These are phyloP conservation scores for Schlechtendalia chinensis DNA, from an alignment of 1,140 invertebrate species.

Conservation along the genomic window DNA sequence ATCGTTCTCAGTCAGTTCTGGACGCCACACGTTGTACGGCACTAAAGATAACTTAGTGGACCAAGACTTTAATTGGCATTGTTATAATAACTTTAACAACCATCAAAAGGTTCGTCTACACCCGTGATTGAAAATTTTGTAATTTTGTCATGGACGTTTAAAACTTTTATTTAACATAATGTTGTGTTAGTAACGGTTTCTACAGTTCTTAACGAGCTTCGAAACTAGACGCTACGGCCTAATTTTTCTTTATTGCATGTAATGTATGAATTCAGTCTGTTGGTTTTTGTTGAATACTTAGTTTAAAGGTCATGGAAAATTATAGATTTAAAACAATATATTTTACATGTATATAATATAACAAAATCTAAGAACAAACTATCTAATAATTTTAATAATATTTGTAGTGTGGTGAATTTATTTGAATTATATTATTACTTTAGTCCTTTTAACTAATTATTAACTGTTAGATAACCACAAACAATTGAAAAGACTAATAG, in stretches of 20 bases:
- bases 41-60: slow-evolving; percentile 43
- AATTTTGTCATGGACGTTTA: neutral
- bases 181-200: neutral
- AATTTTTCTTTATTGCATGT: slow-evolving; percentile 25
- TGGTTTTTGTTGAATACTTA: neutral
- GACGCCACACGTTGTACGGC: slow-evolving; percentile 48
- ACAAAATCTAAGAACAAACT: neutral
- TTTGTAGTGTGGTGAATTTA: neutral
- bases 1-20: slow-evolving; percentile 51
- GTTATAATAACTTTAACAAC: slow-evolving; percentile 37
- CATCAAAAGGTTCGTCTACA: slow-evolving; percentile 35
- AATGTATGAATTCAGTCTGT: neutral
- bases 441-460: neutral
- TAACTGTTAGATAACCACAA: too few relatives aligned
- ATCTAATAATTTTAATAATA: neutral
- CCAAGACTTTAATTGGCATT: slow-evolving; percentile 44
- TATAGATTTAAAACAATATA: neutral
- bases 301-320: neutral
- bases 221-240: neutral
- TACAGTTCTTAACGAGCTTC: neutral
- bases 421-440: neutral
- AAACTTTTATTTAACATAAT: slow-evolving; percentile 8
- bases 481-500: neutral
- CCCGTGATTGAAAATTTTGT: neutral
- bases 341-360: neutral